A percentile compares a stretch with the other conserved stretches of the same genome.
Evolutionary conservation across 1,140 invertebrate species (phyloP).

Genomic region (Helicoverpa zea): DNA sequence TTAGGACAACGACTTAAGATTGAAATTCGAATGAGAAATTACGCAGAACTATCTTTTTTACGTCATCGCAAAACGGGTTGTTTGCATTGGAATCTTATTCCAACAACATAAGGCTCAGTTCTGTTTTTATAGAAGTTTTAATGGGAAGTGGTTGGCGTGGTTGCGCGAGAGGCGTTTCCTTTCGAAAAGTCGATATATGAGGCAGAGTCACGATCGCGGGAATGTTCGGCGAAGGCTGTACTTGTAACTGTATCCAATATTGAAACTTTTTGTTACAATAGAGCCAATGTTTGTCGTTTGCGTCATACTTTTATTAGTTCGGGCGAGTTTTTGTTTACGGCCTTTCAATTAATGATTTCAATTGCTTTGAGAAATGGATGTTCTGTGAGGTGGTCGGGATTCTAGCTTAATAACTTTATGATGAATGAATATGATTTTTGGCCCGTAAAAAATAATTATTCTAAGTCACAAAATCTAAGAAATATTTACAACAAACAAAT

Average conservation of each 20-base stretch:
- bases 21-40: conserved; percentile 16
- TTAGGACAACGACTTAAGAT: conserved; percentile 35
- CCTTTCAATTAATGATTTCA: conserved; percentile 36
- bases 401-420: not conserved
- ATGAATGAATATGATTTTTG: too few species aligned
- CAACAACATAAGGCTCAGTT: conserved; percentile 42
- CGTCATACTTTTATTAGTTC: conserved; percentile 41
- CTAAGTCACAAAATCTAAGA: too few species aligned
- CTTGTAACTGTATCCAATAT: conserved; percentile 39
- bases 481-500: too few species aligned
- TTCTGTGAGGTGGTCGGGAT: conserved; percentile 19
- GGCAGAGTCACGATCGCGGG: conserved; percentile 63
- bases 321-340: conserved; percentile 33
- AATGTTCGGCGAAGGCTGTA: conserved; percentile 37
- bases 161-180: conserved; percentile 74
- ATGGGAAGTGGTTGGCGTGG: conserved; percentile 66
- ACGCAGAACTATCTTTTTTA: conserved; percentile 53
- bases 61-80: conserved; percentile 31
- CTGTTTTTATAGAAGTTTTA: conserved; percentile 41
- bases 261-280: conserved; percentile 49
- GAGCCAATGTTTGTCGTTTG: conserved; percentile 34
- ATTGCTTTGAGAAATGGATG: conserved; percentile 22
- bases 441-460: too few species aligned
- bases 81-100: conserved; percentile 55
- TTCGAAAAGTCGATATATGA: conserved; percentile 59